Base-by-base conservation (phyloP, 2,888 invertebrate species). In the Hanleya hanleyi region DNA sequence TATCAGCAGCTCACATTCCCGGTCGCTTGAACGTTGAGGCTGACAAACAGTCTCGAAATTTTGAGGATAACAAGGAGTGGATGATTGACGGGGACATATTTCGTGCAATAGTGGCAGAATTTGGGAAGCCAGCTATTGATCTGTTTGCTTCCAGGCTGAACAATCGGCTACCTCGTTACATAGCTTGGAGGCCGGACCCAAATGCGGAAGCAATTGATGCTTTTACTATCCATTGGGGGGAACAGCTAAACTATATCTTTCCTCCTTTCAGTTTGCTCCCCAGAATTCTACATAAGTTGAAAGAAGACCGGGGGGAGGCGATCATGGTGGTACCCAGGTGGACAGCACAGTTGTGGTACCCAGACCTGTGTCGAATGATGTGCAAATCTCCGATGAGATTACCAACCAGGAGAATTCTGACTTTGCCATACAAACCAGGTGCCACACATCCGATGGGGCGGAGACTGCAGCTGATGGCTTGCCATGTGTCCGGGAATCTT, bases 401-500 rank as follows among this genome's bases (percentile, higher is more conserved):
- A 41, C 9, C 12, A 41, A 9, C 47, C 18, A n/a, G n/a, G n/a
- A n/a, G n/a, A n/a, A n/a, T n/a, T 7, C 12, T 62, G 62, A 6
- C 7, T 15, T 22, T 62, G 6, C 62, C 62, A 6, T 62, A 33
- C 33, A 62, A 32, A 9, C 62, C 62, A 62, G 62, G 22, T 7
- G 33, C 9, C 22, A 7, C 7, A 9, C 62, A 32, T 32, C 62
- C 62, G 9, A 29, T 62, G 32, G 15, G 32, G 9, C 32, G n/a
- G 6, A 26, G n/a, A 32, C 62, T 62, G 7, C 15, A 22, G 12
- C 62, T 72, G 35, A 50, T 62, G 35, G 69, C 62, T 26, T 67
- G 37, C 15, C 35, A 22, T 36, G 65, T 73, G 41, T 73, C 66
- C 65, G 70, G 70, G 15, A 65, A 50, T 18, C 50, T 70, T 50